These are phyloP conservation scores for Scrobipalpa atriplicella DNA, from an alignment of 2,888 invertebrate species.

Conservation along the genomic window DNA sequence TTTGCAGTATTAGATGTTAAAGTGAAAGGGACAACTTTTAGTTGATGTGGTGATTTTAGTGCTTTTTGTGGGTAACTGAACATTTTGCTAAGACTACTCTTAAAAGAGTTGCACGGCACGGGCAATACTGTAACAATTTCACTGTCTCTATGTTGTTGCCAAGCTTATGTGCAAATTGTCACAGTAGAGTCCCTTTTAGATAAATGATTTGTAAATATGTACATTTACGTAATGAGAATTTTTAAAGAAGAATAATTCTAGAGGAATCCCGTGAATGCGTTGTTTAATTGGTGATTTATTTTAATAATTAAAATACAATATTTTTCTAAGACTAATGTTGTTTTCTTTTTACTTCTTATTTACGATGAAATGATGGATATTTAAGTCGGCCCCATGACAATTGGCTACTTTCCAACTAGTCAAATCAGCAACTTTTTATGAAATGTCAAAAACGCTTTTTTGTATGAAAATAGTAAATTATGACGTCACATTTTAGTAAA, in stretches of 20 bases:
- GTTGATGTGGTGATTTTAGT: constrained; percentile 19
- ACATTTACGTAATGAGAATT: constrained; percentile 25
- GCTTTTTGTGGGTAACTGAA: constrained; percentile 15
- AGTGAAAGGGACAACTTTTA: constrained; percentile 10
- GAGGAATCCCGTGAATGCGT: constrained; percentile 57
- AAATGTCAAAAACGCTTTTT: no score
- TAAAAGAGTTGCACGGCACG: neutral
- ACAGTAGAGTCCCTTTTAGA: constrained; percentile 20
- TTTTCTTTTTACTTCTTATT: neutral
- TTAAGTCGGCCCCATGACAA: no score
- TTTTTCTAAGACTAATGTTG: constrained; percentile 22
- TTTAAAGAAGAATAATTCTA: constrained; percentile 29
- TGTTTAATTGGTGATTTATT: constrained; percentile 31
- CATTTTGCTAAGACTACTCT: constrained; percentile 6
- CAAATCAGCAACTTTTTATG: no score
- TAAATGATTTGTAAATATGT: constrained; percentile 27
- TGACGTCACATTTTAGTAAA: no score
- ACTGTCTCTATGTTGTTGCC: constrained; percentile 11
- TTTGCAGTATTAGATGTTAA: constrained; percentile 16
- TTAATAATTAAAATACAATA: constrained; percentile 26
- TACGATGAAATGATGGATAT: no score
- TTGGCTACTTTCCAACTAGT: no score
- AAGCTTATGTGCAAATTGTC: constrained; percentile 16
- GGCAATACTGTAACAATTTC: constrained; percentile 21
- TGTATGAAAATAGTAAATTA: no score